Evolutionary conservation across 2,888 invertebrate genomes (phyloP), one percentile per base, ranked within the genome.

Genomic region (Philopedon plagiatum): DNA sequence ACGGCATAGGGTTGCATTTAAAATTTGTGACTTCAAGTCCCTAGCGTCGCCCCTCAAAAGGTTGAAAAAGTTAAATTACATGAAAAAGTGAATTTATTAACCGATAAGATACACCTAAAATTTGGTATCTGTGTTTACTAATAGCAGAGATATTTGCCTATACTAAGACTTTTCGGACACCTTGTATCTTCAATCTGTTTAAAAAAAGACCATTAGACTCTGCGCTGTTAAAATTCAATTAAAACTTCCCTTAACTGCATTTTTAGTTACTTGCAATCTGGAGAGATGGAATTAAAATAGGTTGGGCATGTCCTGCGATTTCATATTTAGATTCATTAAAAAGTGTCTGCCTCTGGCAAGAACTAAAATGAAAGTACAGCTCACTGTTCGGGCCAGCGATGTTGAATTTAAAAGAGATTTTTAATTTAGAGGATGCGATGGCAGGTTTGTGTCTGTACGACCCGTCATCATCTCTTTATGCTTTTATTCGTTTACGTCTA

Each of bases 271-370:
- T 56, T 34, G 2, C 34, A 3, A 32, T 19, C 8, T 3, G 0
- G 5, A 3, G 19, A 7, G 34, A 56, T 19, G 19, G 18, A 56
- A 34, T 56, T 56, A 18, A 56, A 56, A 56, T 11, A 34, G 23
- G 8, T 3, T 34, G 18, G 7, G 19, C 44, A 18, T 49, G 26
- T 26, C 26, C 13, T n/a, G n/a, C 49, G 60, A 60, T 60, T 60
- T 60, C 21, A 60, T 60, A 60, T 60, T 60, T 60, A 41, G 44
- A 26, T 62, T 62, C 62, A 49, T 62, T 62, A 62, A 62, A 62
- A 49, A 62, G 62, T 49, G 49, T 34, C 62, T 62, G 62, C 32
- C 32, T 34, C 32, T 49, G 62, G 49, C 62, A 46, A 26, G 15
- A 32, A 19, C 26, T 41, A 60, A 60, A 60, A 29, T 13, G 60